These are phyloP conservation scores for Catalaphyllia jardinei DNA, from an alignment of 64 coral and sea anemone genomes.

Conservation along the genomic window DNA sequence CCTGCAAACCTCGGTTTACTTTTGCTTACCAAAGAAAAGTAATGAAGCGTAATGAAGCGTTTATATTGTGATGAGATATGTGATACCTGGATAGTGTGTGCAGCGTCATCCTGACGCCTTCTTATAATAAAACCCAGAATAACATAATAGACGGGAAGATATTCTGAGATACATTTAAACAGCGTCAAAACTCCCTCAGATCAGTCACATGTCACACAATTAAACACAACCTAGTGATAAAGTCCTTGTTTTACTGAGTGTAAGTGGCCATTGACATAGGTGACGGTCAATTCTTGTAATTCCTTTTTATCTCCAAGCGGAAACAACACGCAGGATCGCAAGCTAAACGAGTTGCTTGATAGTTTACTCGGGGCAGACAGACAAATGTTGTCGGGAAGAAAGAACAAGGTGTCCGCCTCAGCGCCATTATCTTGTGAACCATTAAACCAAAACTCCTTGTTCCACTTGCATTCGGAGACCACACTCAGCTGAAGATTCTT, in stretches of 20 bases:
- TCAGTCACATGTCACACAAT: too few species aligned
- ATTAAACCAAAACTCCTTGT: background rate
- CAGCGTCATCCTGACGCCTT: too few species aligned
- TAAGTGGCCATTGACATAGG: background rate
- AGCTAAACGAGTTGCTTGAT: background rate
- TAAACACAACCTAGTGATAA: background rate
- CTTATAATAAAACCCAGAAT: too few species aligned
- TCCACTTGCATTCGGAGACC: background rate
- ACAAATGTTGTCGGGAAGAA: conserved; percentile 3
- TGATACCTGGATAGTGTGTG: too few species aligned
- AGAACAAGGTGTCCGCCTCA: background rate
- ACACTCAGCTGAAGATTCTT: conserved; percentile 1
- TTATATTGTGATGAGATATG: too few species aligned
- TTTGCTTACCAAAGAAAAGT: too few species aligned
- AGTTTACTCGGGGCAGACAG: background rate
- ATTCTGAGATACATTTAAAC: too few species aligned
- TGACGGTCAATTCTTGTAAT: background rate
- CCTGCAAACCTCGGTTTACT: too few species aligned
- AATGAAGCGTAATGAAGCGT: too few species aligned
- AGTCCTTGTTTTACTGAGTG: conserved; percentile 15
- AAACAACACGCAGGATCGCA: background rate
- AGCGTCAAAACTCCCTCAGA: too few species aligned
- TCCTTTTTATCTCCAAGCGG: background rate
- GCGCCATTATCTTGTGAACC: background rate
- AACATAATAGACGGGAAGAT: too few species aligned